Conservation (phyloP, 2,113 vertebrate species). For the Nibea coibor region DNA sequence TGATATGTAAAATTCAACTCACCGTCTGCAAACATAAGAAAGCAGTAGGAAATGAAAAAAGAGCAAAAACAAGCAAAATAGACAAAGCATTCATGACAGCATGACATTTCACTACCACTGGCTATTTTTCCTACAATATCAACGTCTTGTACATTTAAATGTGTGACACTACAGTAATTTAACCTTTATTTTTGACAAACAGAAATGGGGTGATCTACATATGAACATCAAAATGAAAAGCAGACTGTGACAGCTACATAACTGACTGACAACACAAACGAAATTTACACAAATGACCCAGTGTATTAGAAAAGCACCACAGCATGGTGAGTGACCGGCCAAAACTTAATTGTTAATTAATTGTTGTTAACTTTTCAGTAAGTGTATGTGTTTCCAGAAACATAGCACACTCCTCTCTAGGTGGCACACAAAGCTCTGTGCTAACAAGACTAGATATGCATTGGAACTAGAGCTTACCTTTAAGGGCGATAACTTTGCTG, state of each 20-base stretch:
- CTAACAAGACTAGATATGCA: slow-evolving; percentile 7
- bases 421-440: neutral
- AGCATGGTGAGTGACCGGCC: slow-evolving; percentile 21
- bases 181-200: slow-evolving; percentile 56
- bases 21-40: slow-evolving; percentile 99
- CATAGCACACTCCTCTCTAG: slow-evolving; percentile 21
- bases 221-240: slow-evolving; percentile 79
- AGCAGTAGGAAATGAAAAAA: slow-evolving; percentile 97
- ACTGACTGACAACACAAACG: slow-evolving; percentile 70
- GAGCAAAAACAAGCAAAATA: slow-evolving; percentile 88
- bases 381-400: slow-evolving; percentile 21
- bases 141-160: slow-evolving; percentile 43
- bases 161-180: slow-evolving; percentile 45
- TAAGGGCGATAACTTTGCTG: slow-evolving; percentile 98
- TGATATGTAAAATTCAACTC: slow-evolving; percentile 93
- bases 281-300: slow-evolving; percentile 59
- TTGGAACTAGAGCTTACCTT: slow-evolving; percentile 87
- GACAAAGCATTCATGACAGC: slow-evolving; percentile 87
- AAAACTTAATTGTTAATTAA: slow-evolving; percentile 16
- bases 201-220: slow-evolving; percentile 73
- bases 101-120: slow-evolving; percentile 76
- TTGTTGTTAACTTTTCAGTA: slow-evolving; percentile 7
- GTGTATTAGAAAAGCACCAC: slow-evolving; percentile 45
- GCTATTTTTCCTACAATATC: slow-evolving; percentile 21
- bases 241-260: slow-evolving; percentile 70